phyloP scores from a whole-genome alignment of 2,797 vertebrate species.

The Cossypha heuglini region DNA sequence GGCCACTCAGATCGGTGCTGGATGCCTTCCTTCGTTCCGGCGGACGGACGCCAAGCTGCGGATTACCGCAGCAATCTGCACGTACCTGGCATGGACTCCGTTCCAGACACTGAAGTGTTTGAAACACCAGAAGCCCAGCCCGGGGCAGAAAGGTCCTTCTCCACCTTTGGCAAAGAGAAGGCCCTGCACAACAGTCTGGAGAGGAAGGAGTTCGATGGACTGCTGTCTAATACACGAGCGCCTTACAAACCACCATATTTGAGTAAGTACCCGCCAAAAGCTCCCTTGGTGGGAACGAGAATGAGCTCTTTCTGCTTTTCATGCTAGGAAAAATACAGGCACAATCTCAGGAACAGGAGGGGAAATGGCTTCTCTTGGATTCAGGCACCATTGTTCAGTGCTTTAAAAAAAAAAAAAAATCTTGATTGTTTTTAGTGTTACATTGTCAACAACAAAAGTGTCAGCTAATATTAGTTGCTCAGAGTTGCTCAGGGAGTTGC shows the following conservation, averaged over 20 bases:
- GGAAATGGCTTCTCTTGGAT: background rate
- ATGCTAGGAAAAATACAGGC: background rate
- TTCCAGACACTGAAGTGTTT: constrained; percentile 97
- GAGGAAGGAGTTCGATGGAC: constrained; percentile 94
- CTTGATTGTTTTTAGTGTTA: background rate
- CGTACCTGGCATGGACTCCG: constrained; percentile 97
- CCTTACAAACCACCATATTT: constrained; percentile 93
- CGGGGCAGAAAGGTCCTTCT: constrained; percentile 93
- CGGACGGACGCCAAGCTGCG: constrained; percentile 92
- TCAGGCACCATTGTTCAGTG: background rate
- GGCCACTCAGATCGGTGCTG: constrained; percentile 99
- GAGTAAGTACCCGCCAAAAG: constrained; percentile 86
- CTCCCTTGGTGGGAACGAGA: constrained; percentile 40
- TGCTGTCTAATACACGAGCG: constrained; percentile 90
- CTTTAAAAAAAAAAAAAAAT: background rate
- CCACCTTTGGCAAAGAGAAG: constrained; percentile 99
- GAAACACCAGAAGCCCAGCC: constrained; percentile 85
- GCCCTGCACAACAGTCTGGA: constrained; percentile 94
- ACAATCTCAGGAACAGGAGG: background rate
- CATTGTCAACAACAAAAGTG: background rate
- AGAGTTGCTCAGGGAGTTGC: background rate
- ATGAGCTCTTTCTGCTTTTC: background rate
- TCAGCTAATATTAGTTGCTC: background rate
- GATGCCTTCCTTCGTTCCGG: constrained; percentile 97
- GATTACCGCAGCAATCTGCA: constrained; percentile 99